Conservation (phyloP, 2,888 invertebrate genomes). For the Congeria kusceri region DNA sequence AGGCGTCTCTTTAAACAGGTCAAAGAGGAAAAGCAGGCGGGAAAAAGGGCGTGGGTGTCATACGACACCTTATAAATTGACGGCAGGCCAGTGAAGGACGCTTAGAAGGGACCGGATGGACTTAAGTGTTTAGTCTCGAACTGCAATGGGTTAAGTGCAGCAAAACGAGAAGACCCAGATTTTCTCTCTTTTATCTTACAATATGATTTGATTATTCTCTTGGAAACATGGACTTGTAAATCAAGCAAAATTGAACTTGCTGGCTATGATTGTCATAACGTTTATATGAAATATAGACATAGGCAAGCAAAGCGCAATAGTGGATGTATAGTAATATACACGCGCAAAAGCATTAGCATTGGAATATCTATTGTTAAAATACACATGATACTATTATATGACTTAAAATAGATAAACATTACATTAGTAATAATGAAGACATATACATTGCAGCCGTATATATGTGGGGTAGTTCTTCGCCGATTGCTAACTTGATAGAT, state of each 20-base stretch:
- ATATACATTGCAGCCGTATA: not conserved
- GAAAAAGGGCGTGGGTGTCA: constrained; percentile 22
- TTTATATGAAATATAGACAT: constrained; percentile 8
- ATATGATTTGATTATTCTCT: constrained; percentile 3
- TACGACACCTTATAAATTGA: constrained; percentile 1
- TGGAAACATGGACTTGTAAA: constrained; percentile 12
- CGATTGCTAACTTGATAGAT: not conserved
- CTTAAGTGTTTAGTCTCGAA: not conserved
- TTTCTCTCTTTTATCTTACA: not conserved
- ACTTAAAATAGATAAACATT: not conserved
- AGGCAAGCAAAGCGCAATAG: constrained; percentile 12
- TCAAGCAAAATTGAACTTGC: constrained; percentile 1
- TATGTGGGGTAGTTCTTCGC: not conserved
- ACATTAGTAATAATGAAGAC: not conserved
- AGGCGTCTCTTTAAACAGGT: not conserved
- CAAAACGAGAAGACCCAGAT: not conserved
- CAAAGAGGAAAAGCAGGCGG: constrained; percentile 29
- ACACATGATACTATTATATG: constrained; percentile 3
- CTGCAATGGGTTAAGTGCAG: not conserved
- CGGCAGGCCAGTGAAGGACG: not conserved
- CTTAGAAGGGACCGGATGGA: not conserved
- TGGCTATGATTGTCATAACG: constrained; percentile 13
- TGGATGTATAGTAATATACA: not conserved
- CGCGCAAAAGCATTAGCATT: not conserved
- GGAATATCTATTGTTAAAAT: not conserved